Percentiles rank a stretch among this genome's conserved stretches.
Conservation (phyloP, 2,888 invertebrate species). For the Mellilla xanthometata region DNA sequence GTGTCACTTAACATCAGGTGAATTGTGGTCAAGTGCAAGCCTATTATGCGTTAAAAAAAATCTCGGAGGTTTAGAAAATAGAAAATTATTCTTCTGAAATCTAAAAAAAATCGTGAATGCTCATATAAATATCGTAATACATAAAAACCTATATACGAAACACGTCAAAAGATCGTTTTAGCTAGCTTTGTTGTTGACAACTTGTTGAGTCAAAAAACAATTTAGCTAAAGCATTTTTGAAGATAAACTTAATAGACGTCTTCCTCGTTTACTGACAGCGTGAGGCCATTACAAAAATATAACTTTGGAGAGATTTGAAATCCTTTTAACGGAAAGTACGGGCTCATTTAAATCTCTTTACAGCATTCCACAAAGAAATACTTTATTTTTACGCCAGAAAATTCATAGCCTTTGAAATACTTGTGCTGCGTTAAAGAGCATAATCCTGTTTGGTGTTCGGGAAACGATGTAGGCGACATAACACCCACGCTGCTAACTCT, state of each 20-base stretch:
- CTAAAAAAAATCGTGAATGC: too few species aligned
- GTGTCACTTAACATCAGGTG: too few species aligned
- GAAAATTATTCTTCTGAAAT: too few species aligned
- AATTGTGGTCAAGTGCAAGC: too few species aligned
- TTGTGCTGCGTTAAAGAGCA: constrained; percentile 27
- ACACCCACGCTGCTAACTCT: too few species aligned
- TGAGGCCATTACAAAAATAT: constrained; percentile 2
- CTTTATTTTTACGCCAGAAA: constrained; percentile 38
- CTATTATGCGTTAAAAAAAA: too few species aligned
- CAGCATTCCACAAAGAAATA: constrained; percentile 34
- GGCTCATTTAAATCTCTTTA: constrained; percentile 31
- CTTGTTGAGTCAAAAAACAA: constrained; percentile 3
- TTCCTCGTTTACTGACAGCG: constrained; percentile 1
- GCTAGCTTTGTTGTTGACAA: not conserved
- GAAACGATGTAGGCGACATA: too few species aligned
- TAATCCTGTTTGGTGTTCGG: constrained; percentile 14
- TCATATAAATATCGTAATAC: too few species aligned
- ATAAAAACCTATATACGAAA: too few species aligned
- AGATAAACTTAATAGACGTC: constrained; percentile 8
- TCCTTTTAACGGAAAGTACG: not conserved
- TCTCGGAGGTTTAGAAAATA: too few species aligned
- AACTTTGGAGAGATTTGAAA: constrained; percentile 4
- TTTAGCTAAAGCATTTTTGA: constrained; percentile 6
- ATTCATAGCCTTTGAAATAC: constrained; percentile 39
- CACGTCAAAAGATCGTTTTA: not conserved